phyloP scores from a whole-genome alignment of 2,888 invertebrate genomes.

The Periphyllus acericola region DNA sequence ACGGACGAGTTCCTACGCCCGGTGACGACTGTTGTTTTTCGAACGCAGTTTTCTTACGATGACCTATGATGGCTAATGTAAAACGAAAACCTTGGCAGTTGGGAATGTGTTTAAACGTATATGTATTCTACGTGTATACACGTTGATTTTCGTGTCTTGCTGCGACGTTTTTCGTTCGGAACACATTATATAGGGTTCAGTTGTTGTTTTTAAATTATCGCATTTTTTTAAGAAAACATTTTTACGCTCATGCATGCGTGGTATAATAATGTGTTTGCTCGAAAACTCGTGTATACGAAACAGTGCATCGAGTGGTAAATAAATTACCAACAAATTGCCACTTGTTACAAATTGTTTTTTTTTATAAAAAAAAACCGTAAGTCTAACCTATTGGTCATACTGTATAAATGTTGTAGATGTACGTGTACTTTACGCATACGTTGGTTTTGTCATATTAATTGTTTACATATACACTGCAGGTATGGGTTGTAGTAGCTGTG shows the following conservation, averaged over 20 bases:
- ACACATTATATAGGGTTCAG: neutral
- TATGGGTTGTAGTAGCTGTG: neutral
- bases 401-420: slow-evolving; percentile 30
- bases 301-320: neutral
- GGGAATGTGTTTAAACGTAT: neutral
- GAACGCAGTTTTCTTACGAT: neutral
- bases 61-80: neutral
- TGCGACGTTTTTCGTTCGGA: neutral
- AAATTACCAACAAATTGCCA: neutral
- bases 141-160: neutral
- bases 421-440: slow-evolving; percentile 53
- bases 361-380: slow-evolving; percentile 21
- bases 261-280: neutral
- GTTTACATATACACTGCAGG: neutral
- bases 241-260: neutral
- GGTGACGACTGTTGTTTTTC: neutral
- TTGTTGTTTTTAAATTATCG: neutral
- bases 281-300: neutral
- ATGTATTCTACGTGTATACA: neutral
- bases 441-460: slow-evolving; percentile 25
- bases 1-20: neutral
- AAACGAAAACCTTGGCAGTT: neutral
- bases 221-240: neutral
- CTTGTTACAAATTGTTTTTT: slow-evolving; percentile 7
- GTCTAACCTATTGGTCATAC: slow-evolving; percentile 42